These are phyloP conservation scores for Oryzaephilus surinamensis DNA, from an alignment of 1,140 invertebrate genomes.

Conservation along the genomic window DNA sequence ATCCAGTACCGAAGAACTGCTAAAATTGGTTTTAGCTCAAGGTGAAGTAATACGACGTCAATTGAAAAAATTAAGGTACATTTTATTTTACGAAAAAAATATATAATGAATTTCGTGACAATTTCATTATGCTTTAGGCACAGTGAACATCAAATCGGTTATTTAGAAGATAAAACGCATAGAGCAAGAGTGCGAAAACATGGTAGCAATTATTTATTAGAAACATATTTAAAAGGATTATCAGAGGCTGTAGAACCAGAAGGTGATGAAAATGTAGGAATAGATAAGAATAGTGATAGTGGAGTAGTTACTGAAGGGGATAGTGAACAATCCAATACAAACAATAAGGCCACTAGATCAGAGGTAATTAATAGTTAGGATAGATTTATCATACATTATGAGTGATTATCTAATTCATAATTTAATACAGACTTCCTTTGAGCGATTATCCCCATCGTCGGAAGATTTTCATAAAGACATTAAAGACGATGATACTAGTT, in stretches of 20 bases:
- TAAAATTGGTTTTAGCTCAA: conserved; percentile 68
- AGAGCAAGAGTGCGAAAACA: conserved; percentile 55
- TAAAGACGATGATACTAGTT: conserved; percentile 37
- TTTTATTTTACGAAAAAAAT: not conserved
- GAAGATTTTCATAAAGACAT: conserved; percentile 42
- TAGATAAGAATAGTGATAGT: conserved; percentile 46
- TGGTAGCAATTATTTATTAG: conserved; percentile 70
- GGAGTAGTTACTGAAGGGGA: conserved; percentile 39
- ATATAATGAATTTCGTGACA: not conserved
- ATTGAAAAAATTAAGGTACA: conserved; percentile 49
- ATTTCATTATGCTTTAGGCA: conserved; percentile 44
- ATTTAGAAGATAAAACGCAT: conserved; percentile 66
- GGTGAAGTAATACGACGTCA: conserved; percentile 70
- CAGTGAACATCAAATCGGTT: conserved; percentile 65
- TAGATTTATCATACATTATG: too few relatives aligned
- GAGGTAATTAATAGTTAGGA: conserved; percentile 30
- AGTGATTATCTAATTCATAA: not conserved
- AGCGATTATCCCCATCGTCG: conserved; percentile 43
- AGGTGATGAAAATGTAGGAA: conserved; percentile 26
- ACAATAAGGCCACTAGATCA: conserved; percentile 18
- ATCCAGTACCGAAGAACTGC: conserved; percentile 53
- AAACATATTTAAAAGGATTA: conserved; percentile 58
- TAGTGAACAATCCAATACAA: conserved; percentile 31
- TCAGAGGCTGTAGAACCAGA: conserved; percentile 39
- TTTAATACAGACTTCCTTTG: conserved; percentile 35